A percentile compares a stretch with the other conserved stretches of the same genome.
These are phyloP conservation scores for Discoglossus pictus DNA, from an alignment of 2,797 vertebrate genomes.

Conservation along the genomic window DNA sequence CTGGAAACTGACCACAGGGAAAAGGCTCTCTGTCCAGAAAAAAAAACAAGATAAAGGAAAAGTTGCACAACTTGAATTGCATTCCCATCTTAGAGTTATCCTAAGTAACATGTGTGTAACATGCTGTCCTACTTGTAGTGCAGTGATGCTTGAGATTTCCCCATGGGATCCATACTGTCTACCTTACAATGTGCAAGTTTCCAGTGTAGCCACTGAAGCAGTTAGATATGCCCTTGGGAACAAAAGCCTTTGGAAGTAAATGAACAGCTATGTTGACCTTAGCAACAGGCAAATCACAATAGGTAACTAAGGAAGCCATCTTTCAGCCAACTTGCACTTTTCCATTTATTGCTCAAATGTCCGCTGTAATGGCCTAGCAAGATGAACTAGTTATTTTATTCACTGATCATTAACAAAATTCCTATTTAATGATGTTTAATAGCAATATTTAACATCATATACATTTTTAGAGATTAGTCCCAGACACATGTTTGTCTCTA, in stretches of 20 bases:
- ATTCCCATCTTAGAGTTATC: constrained; percentile 23
- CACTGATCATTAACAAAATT: too few species aligned
- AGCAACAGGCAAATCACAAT: constrained; percentile 33
- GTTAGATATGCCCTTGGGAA: constrained; percentile 38
- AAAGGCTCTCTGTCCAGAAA: constrained; percentile 20
- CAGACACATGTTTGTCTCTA: too few species aligned
- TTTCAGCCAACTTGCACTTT: constrained; percentile 11
- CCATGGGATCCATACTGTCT: constrained; percentile 28
- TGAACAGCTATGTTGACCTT: constrained; percentile 42
- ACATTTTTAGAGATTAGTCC: too few species aligned
- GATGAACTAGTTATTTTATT: too few species aligned
- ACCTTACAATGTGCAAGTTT: constrained; percentile 34
- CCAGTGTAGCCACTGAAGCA: constrained; percentile 28
- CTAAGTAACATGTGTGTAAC: constrained; percentile 25
- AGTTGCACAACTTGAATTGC: constrained; percentile 30
- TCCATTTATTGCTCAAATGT: too few species aligned
- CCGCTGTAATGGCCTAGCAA: too few species aligned
- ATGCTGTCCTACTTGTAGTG: constrained; percentile 23
- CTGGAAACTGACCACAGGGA: background rate
- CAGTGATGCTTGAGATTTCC: constrained; percentile 7
- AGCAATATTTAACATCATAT: too few species aligned
- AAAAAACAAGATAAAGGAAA: constrained; percentile 29
- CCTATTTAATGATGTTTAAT: too few species aligned
- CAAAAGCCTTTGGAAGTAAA: constrained; percentile 31
- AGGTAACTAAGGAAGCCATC: constrained; percentile 36